A percentile compares a stretch with the other conserved stretches of the same genome.
phyloP scores from a whole-genome alignment of 1,140 invertebrate species.

The Halesus radiatus region DNA sequence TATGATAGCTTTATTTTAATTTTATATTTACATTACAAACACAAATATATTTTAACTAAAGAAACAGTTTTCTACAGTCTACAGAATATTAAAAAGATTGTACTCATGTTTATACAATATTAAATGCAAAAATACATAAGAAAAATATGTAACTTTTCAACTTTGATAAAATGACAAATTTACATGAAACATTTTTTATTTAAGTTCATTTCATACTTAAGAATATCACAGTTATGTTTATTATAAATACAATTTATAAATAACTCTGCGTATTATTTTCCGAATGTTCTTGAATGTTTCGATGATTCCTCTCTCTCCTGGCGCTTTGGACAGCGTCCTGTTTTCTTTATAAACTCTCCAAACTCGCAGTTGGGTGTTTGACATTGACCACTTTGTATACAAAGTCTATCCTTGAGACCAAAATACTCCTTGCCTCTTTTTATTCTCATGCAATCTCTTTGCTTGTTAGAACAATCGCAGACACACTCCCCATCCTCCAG shows the following conservation, averaged over 20 bases:
- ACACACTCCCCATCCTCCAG: constrained; percentile 73
- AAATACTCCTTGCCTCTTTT: constrained; percentile 80
- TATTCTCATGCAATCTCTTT: constrained; percentile 76
- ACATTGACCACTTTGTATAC: constrained; percentile 77
- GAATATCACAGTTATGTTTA: constrained; percentile 49
- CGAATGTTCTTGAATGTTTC: constrained; percentile 38
- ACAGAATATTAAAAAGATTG: constrained; percentile 1
- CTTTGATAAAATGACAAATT: constrained; percentile 39
- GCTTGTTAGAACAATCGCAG: constrained; percentile 79
- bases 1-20: no score
- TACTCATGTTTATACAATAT: constrained; percentile 14
- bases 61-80: constrained; percentile 9
- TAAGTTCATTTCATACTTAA: constrained; percentile 29
- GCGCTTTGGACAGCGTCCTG: constrained; percentile 76
- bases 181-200: constrained; percentile 33
- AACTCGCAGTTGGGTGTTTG: constrained; percentile 77
- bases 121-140: constrained; percentile 14
- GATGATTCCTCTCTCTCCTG: constrained; percentile 45
- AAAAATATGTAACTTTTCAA: constrained; percentile 17
- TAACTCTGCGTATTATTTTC: constrained; percentile 39
- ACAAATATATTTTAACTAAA: constrained; percentile 12
- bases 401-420: constrained; percentile 77
- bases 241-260: constrained; percentile 33
- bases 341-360: constrained; percentile 74
- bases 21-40: not conserved